These are phyloP conservation scores for Centropus unirufus DNA, from an alignment of 2,113 vertebrate genomes.

Conservation along the genomic window DNA sequence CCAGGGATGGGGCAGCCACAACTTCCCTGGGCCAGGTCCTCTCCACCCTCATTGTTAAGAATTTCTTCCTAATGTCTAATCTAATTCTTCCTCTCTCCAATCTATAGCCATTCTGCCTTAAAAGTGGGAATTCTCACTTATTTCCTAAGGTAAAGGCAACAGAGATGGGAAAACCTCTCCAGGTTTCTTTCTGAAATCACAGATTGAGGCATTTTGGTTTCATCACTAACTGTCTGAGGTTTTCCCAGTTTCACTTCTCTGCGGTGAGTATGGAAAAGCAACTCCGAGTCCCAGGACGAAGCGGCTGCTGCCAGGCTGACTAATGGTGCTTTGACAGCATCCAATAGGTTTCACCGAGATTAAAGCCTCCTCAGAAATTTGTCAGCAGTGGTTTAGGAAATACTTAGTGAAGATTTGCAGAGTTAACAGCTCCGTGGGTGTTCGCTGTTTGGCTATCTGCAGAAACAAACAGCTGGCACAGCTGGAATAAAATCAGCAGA, in stretches of 20 bases:
- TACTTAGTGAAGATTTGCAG: conserved; percentile 44
- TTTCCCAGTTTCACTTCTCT: not conserved
- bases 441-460: conserved; percentile 31
- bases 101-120: too few relatives aligned
- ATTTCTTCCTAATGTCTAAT: too few relatives aligned
- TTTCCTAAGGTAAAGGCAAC: not conserved
- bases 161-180: not conserved
- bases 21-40: too few relatives aligned
- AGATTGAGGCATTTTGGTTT: not conserved
- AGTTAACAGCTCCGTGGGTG: conserved; percentile 41
- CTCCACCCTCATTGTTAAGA: too few relatives aligned
- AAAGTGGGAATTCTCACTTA: not conserved
- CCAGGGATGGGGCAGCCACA: too few relatives aligned
- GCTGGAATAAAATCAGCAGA: conserved; percentile 37
- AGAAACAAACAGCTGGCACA: conserved; percentile 52
- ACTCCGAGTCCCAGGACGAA: not conserved
- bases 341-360: conserved; percentile 15
- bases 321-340: conserved; percentile 45
- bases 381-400: conserved; percentile 55
- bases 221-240: accelerated
- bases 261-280: not conserved
- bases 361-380: conserved; percentile 44
- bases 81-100: too few relatives aligned
- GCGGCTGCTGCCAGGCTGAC: conserved; percentile 7
- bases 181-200: not conserved